Base-by-base conservation (phyloP, 2,888 invertebrate genomes). In the Eretmocerus hayati region DNA sequence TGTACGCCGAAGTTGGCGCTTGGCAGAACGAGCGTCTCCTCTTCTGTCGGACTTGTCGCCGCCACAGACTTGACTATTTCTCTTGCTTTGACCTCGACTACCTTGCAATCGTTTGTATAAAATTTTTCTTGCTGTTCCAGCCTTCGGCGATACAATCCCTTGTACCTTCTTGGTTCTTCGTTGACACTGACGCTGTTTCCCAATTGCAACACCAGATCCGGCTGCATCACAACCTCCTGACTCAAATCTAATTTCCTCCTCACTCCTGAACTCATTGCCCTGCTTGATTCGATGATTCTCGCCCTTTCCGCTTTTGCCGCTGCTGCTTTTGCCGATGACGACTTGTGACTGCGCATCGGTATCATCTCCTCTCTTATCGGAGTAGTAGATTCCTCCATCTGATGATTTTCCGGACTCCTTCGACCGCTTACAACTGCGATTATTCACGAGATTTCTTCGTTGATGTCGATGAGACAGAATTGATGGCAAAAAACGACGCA, bases 31-130 rank as follows among this genome's bases (percentile, higher is more conserved):
- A 70, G 65, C 41, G 69, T 67, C 52, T 71, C 69, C 30, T 68
- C 66, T n/a, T n/a, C n/a, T n/a, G n/a, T n/a, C 20, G 73, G 73
- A 38, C 67, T 68, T 13, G 73, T 73, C 5, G 76, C 74, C 56
- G 84, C 81, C 50, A 79, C 77, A 15, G 81, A 79, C 63, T 83
- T 81, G 2, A 81, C 71, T 42, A 87, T 81, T 67, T 86, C 85
- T 62, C 76, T 80, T 61, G 81, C 84, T 55, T 77, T 81, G 1
- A 87, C 78, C 61, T 81, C 85, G 13, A 86, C 86, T 56, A 84
- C 75, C 57, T 78, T 80, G 37, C 60, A 56, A 54, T 83, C 81
- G 61, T 82, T 77, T 11, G 83, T 76, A 47, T 85, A 70, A 58
- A 69, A 71, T 50, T 70, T 69, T 55, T 70, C 69, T 8, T 69